Evolutionary conservation across 1,140 invertebrate species (phyloP).

Genomic region (Aradophagus sp.): DNA sequence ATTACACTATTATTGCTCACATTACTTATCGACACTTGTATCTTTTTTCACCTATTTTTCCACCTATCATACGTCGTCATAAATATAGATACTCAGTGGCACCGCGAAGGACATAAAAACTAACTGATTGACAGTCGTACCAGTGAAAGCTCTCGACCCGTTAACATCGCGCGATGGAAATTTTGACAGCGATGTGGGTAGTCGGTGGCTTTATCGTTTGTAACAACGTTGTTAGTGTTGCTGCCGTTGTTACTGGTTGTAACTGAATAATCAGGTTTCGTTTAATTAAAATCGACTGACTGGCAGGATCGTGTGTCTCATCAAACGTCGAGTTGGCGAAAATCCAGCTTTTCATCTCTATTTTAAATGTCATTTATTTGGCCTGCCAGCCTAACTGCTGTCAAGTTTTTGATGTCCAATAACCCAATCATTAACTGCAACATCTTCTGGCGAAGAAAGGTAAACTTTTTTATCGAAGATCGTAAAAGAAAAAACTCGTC

Average conservation of each 20-base stretch:
- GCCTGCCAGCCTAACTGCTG: conserved; percentile 2
- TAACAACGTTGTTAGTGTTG: conserved; percentile 40
- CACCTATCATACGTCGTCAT: too few relatives aligned
- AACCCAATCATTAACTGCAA: too few relatives aligned
- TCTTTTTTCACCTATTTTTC: too few relatives aligned
- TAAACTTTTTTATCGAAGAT: too few relatives aligned
- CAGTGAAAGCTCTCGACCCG: conserved; percentile 18
- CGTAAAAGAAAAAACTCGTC: too few relatives aligned
- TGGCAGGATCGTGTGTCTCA: conserved; percentile 13
- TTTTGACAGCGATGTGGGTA: conserved; percentile 33
- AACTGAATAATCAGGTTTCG: conserved; percentile 45
- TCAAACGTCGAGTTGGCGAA: conserved; percentile 30
- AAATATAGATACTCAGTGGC: conserved; percentile 20
- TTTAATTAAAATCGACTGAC: conserved; percentile 32
- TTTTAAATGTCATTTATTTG: too few relatives aligned
- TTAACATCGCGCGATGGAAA: conserved; percentile 28
- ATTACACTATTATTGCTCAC: too few relatives aligned
- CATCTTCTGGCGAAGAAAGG: too few relatives aligned
- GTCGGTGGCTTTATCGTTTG: conserved; percentile 37
- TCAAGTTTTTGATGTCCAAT: conserved; percentile 9
- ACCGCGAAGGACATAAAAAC: conserved; percentile 30
- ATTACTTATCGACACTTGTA: too few relatives aligned
- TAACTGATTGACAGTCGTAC: conserved; percentile 35
- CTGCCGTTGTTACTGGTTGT: conserved; percentile 27
- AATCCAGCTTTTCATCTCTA: conserved; percentile 15